Conservation (phyloP, 2,888 invertebrate species). For the Archips crataeganus region DNA sequence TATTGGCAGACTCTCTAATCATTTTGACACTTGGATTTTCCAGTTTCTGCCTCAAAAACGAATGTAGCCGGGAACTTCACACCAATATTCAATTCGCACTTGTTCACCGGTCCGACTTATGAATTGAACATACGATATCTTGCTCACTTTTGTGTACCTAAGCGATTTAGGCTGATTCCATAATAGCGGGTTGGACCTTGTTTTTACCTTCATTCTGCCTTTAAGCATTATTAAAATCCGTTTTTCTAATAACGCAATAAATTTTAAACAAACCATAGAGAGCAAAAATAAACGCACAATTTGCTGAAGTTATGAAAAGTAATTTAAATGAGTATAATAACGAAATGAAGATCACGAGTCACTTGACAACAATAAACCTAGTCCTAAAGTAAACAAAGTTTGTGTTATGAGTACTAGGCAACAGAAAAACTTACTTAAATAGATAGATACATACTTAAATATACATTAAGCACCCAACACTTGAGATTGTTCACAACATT, state of each 20-base stretch:
- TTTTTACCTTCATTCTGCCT: neutral
- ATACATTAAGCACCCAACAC: too few species aligned
- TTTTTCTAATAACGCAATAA: neutral
- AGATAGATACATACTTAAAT: too few species aligned
- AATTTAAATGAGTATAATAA: too few species aligned
- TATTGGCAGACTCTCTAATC: neutral
- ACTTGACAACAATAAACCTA: too few species aligned
- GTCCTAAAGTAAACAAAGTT: too few species aligned
- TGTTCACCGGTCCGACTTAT: neutral
- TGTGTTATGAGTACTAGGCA: too few species aligned
- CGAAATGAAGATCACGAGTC: too few species aligned
- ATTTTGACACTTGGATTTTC: neutral
- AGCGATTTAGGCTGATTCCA: conserved; percentile 3
- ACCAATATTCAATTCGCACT: neutral
- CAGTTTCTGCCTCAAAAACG: neutral
- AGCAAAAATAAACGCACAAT: too few species aligned
- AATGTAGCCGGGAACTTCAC: neutral
- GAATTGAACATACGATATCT: conserved; percentile 16
- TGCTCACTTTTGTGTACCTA: neutral
- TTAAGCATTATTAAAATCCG: neutral
- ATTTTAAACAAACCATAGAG: neutral
- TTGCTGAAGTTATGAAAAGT: too few species aligned
- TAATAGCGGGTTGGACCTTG: neutral
- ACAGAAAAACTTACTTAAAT: too few species aligned
- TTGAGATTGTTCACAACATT: too few species aligned